These are phyloP conservation scores for Pedionomus torquatus DNA, from an alignment of 2,113 vertebrate species.

Conservation along the genomic window DNA sequence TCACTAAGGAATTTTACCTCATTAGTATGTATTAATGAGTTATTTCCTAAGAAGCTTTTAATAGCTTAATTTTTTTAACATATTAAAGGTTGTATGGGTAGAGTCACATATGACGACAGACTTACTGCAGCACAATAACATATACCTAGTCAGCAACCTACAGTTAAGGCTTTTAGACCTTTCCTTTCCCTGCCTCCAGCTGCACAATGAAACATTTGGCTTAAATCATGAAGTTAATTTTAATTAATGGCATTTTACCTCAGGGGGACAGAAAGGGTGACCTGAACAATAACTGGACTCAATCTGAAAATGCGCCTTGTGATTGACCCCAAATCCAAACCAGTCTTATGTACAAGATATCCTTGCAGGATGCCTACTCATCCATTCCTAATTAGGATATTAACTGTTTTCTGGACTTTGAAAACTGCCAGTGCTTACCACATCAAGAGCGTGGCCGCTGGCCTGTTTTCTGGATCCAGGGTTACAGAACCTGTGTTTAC, in stretches of 20 bases:
- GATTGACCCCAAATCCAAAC: background rate
- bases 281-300: background rate
- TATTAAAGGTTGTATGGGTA: background rate
- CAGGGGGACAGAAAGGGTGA: background rate
- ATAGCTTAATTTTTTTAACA: background rate
- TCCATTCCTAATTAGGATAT: background rate
- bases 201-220: background rate
- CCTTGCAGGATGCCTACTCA: background rate
- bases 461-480: background rate
- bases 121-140: background rate
- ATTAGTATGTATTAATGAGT: constrained; percentile 33
- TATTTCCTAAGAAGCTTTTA: constrained; percentile 39
- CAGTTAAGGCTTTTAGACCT: background rate
- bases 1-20: constrained; percentile 14
- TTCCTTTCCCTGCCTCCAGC: background rate
- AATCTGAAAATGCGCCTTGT: background rate
- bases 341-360: background rate
- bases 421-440: background rate
- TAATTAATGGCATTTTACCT: background rate
- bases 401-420: background rate
- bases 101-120: background rate
- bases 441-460: background rate
- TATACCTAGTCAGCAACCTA: background rate
- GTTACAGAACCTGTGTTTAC: background rate
- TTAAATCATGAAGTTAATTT: background rate